A percentile compares a stretch with the other conserved stretches of the same genome.
These are phyloP conservation scores for Homarus gammarus DNA, from an alignment of 2,888 invertebrate genomes.

Conservation along the genomic window DNA sequence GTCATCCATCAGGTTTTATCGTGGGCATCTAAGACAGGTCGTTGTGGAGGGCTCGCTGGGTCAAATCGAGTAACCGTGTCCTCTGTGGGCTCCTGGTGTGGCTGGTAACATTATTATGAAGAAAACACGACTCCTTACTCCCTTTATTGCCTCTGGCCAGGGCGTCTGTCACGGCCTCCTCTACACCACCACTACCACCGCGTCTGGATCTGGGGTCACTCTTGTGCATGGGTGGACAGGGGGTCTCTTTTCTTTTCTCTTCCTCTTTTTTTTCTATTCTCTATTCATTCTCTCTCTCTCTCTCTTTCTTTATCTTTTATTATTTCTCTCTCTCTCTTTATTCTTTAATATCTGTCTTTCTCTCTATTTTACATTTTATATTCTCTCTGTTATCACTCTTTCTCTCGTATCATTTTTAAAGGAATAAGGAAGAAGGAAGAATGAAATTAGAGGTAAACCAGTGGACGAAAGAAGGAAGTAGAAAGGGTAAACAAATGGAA, in stretches of 20 bases:
- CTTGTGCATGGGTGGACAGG: not conserved
- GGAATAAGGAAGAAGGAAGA: not conserved
- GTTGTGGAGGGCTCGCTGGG: not conserved
- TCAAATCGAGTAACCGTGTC: conserved; percentile 64
- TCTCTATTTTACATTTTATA: no score
- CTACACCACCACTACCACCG: not conserved
- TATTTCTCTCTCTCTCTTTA: no score
- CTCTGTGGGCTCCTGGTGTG: conserved; percentile 29
- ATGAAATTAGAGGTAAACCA: no score
- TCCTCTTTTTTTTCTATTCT: not conserved
- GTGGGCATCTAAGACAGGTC: conserved; percentile 44
- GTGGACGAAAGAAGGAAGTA: no score
- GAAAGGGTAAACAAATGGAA: no score
- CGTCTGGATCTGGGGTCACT: not conserved
- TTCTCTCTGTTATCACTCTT: no score
- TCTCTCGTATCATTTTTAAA: no score
- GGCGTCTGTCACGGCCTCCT: conserved; percentile 23
- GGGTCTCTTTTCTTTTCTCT: not conserved
- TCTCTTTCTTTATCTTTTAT: no score
- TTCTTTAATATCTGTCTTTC: no score
- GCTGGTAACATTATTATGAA: conserved; percentile 60
- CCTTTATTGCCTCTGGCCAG: conserved; percentile 59
- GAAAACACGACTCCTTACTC: conserved; percentile 66
- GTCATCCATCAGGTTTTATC: conserved; percentile 28
- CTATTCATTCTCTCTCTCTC: not conserved